These are phyloP conservation scores for Trissoscelio sp. DNA, from an alignment of 2,888 invertebrate genomes.

Conservation along the genomic window DNA sequence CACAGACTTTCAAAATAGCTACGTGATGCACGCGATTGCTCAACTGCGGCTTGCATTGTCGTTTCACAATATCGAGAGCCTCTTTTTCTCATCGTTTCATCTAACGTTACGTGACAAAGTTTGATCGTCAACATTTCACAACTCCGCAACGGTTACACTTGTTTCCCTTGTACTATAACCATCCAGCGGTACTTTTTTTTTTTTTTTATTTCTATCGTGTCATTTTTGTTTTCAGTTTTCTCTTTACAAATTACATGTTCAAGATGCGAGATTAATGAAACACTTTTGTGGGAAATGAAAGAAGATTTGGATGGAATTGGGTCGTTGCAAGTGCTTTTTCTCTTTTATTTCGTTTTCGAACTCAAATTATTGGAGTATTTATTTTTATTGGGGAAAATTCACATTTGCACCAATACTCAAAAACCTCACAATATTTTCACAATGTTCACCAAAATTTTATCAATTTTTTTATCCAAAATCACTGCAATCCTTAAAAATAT, in stretches of 20 bases:
- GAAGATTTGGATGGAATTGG: constrained; percentile 3
- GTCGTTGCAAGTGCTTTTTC: constrained; percentile 30
- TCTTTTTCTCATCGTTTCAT: constrained; percentile 14
- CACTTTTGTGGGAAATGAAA: background rate
- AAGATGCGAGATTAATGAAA: constrained; percentile 17
- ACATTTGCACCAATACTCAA: too few relatives aligned
- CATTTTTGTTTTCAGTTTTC: constrained; percentile 31
- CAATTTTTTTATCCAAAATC: too few relatives aligned
- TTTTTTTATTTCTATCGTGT: background rate
- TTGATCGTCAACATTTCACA: constrained; percentile 38
- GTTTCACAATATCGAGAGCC: constrained; percentile 39
- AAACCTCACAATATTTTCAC: too few relatives aligned
- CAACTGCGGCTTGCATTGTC: constrained; percentile 51
- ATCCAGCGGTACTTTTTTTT: too few relatives aligned
- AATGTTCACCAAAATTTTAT: too few relatives aligned
- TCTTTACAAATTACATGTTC: constrained; percentile 29
- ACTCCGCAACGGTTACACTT: constrained; percentile 42
- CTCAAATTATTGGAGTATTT: too few relatives aligned
- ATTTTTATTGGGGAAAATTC: too few relatives aligned
- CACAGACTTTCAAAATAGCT: constrained; percentile 67
- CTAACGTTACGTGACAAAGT: constrained; percentile 39
- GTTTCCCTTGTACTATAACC: constrained; percentile 3
- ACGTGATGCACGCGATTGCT: constrained; percentile 58
- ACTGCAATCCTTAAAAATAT: too few relatives aligned
- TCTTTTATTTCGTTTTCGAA: too few relatives aligned